Evolutionary conservation across 2,113 vertebrate species (phyloP).

Genomic region (Alethe diademata): DNA sequence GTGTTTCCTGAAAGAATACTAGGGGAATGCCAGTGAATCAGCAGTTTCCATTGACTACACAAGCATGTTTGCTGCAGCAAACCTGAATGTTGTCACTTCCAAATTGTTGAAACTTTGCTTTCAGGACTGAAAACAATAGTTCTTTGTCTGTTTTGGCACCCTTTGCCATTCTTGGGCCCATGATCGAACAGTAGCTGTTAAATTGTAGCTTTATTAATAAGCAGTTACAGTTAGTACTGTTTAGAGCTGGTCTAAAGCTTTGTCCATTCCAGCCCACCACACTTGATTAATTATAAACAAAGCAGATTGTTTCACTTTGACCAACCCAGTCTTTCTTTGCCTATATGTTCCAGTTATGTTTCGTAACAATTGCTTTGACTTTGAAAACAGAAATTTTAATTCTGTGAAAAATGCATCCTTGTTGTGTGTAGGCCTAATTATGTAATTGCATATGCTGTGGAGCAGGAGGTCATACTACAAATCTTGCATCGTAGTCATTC

Average conservation of each 20-base stretch:
- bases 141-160: not conserved
- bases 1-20: not conserved
- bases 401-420: not conserved
- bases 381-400: not conserved
- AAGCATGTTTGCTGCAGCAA: not conserved
- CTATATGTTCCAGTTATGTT: not conserved
- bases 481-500: not conserved
- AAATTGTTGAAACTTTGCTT: slow-evolving; percentile 26
- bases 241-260: not conserved
- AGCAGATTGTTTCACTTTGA: not conserved
- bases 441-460: not conserved
- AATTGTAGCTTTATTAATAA: slow-evolving; percentile 1
- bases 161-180: not conserved
- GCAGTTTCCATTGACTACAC: not conserved
- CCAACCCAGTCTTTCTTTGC: not conserved
- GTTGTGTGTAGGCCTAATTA: not conserved
- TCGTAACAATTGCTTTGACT: not conserved
- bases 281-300: slow-evolving; percentile 11
- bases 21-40: not conserved
- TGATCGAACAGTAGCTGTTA: not conserved
- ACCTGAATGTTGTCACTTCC: not conserved
- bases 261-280: not conserved
- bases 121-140: not conserved
- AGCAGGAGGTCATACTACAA: not conserved
- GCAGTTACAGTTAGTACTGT: not conserved